phyloP scores from a whole-genome alignment of 1,140 invertebrate species.

The Diabrotica undecimpunctata region DNA sequence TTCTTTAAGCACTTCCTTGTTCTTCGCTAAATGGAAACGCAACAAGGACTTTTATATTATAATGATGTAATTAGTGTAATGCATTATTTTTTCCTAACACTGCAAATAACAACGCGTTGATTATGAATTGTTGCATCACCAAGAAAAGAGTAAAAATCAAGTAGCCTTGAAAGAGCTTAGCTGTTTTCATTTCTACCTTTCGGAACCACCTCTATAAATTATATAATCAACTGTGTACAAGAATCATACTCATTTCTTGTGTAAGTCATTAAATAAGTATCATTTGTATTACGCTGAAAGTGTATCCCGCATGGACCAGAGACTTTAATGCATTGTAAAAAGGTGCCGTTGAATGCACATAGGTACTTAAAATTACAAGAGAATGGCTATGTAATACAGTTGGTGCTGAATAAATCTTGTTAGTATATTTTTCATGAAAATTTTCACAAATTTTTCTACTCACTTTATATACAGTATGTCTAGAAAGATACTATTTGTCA shows the following conservation, averaged over 20 bases:
- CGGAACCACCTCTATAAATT: neutral
- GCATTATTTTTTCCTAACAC: neutral
- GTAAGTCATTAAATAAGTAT: neutral
- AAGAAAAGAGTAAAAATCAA: constrained; percentile 1
- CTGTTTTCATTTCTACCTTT: neutral
- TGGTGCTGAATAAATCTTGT: no score
- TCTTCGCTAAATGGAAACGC: neutral
- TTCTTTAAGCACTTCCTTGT: neutral
- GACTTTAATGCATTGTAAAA: no score
- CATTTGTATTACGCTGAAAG: neutral
- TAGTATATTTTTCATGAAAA: no score
- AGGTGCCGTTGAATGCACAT: no score
- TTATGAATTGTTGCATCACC: neutral
- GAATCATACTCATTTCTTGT: constrained; percentile 1
- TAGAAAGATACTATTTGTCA: no score
- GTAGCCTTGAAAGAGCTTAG: constrained; percentile 1
- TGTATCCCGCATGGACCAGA: no score
- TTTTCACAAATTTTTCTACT: no score
- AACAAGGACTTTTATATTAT: neutral
- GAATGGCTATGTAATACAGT: no score
- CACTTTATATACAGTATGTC: no score
- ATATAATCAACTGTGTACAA: neutral
- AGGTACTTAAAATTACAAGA: no score
- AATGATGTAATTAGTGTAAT: constrained; percentile 1
- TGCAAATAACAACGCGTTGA: neutral